Evolutionary conservation across 2,888 invertebrate genomes (phyloP).

Genomic region (Hymenopus coronatus): DNA sequence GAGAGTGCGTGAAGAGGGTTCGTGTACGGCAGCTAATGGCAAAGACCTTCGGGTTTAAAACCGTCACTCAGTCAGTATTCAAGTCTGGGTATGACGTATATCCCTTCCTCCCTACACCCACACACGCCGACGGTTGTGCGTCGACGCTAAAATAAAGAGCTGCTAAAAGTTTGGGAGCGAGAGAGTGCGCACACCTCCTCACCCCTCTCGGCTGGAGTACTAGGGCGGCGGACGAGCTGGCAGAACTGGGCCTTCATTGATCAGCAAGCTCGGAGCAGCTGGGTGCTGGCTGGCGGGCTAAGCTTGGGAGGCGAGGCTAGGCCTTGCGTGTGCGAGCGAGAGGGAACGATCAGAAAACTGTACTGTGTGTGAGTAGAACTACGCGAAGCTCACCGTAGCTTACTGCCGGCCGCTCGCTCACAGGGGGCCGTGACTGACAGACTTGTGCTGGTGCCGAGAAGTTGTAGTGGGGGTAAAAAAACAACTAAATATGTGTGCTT

Average conservation of each 20-base stretch:
- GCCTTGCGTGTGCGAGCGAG: background rate
- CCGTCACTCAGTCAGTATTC: background rate
- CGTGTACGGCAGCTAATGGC: background rate
- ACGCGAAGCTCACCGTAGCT: background rate
- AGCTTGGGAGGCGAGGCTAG: background rate
- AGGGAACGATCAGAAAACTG: background rate
- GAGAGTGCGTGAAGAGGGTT: background rate
- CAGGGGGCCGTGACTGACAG: background rate
- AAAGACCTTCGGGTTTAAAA: background rate
- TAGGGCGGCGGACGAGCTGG: constrained; percentile 1
- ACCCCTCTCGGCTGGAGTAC: background rate
- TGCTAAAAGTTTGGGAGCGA: constrained; percentile 9
- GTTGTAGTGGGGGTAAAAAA: background rate
- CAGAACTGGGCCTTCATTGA: constrained; percentile 24
- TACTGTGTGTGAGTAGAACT: background rate
- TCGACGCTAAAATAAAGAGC: constrained; percentile 27
- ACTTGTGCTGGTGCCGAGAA: background rate
- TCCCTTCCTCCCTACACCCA: background rate
- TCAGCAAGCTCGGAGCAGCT: constrained; percentile 24
- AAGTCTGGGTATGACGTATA: background rate
- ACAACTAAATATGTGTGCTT: background rate
- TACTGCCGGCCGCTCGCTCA: background rate
- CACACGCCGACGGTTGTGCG: background rate
- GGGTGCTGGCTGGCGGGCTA: constrained; percentile 19
- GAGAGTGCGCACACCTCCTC: background rate